These are phyloP conservation scores for Myripristis jacobus DNA, from an alignment of 2,797 vertebrate genomes.

Conservation along the genomic window DNA sequence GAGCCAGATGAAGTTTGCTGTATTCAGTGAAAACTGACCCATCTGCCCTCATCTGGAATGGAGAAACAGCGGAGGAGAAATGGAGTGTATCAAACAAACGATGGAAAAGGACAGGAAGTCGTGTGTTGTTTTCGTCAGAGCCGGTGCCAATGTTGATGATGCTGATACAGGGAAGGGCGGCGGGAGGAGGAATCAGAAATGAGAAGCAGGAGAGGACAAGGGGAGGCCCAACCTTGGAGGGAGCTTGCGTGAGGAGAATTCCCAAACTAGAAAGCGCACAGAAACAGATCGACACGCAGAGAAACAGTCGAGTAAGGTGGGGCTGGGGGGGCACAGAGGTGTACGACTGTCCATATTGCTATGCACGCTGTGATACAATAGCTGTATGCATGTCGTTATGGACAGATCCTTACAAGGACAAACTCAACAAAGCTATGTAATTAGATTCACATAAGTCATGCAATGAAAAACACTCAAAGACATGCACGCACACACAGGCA, in stretches of 20 bases:
- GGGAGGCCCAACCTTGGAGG: slow-evolving; percentile 53
- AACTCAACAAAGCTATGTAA: slow-evolving; percentile 22
- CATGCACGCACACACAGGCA: not conserved
- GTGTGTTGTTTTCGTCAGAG: slow-evolving; percentile 54
- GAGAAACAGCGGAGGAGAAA: slow-evolving; percentile 63
- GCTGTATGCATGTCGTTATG: slow-evolving; percentile 24
- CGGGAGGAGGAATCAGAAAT: slow-evolving; percentile 18
- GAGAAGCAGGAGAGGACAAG: slow-evolving; percentile 48
- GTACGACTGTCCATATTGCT: slow-evolving; percentile 25
- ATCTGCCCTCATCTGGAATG: slow-evolving; percentile 64
- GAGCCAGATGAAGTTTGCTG: slow-evolving; percentile 71
- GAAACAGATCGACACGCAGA: not conserved
- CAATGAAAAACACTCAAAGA: slow-evolving; percentile 19
- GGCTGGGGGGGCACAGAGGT: not conserved
- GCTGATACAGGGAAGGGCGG: slow-evolving; percentile 41
- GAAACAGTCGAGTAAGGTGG: slow-evolving; percentile 8
- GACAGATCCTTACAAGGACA: slow-evolving; percentile 54
- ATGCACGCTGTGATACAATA: not conserved
- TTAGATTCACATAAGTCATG: slow-evolving; percentile 24
- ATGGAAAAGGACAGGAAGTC: slow-evolving; percentile 64
- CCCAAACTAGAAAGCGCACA: slow-evolving; percentile 46
- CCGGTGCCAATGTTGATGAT: slow-evolving; percentile 57
- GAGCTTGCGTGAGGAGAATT: slow-evolving; percentile 71
- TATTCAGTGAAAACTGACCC: slow-evolving; percentile 62
- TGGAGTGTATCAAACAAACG: slow-evolving; percentile 72